These are phyloP conservation scores for Labeo rohita DNA, from an alignment of 2,113 vertebrate genomes.

Conservation along the genomic window DNA sequence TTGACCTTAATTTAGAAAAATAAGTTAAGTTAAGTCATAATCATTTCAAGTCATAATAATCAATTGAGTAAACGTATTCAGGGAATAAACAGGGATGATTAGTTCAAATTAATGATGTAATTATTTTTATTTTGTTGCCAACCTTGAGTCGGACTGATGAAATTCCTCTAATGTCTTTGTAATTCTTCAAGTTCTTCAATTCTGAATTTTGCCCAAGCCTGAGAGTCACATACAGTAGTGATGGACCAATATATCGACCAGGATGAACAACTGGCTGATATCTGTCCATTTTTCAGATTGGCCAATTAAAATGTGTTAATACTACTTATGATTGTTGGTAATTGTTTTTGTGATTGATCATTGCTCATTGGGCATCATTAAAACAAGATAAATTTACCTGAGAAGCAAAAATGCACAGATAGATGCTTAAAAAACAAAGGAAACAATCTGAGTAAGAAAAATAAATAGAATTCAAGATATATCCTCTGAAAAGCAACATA, in stretches of 20 bases:
- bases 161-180: background rate
- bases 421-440: background rate
- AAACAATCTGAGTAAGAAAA: background rate
- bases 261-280: background rate
- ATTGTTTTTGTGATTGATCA: no score
- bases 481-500: background rate
- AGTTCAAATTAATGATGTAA: background rate
- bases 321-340: background rate
- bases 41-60: background rate
- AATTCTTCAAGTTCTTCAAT: background rate
- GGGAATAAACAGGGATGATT: background rate
- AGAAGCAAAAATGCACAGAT: background rate
- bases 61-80: background rate
- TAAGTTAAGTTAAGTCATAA: background rate
- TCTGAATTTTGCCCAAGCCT: slow-evolving; percentile 10
- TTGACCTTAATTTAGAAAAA: background rate
- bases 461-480: background rate
- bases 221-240: background rate
- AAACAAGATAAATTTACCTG: background rate
- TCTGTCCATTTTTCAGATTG: background rate
- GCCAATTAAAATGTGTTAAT: background rate
- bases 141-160: background rate
- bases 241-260: background rate
- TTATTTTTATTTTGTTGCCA: background rate
- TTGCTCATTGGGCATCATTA: background rate